These are phyloP conservation scores for Schizopygopsis malacanthus DNA, from an alignment of 2,797 vertebrate genomes.

Conservation along the genomic window DNA sequence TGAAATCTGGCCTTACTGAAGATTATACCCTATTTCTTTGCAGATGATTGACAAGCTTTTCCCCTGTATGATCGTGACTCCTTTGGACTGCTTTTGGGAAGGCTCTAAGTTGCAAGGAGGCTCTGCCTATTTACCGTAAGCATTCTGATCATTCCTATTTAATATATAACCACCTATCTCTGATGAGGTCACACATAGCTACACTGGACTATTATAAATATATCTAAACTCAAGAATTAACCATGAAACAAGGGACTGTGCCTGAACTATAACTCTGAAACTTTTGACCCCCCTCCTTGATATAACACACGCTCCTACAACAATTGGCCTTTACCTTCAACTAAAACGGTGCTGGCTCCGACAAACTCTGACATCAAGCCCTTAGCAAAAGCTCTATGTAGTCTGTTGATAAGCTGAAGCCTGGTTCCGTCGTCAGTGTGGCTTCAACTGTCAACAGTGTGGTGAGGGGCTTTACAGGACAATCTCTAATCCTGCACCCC, in stretches of 20 bases:
- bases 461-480: conserved; percentile 51
- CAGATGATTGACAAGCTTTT: conserved; percentile 99
- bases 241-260: not conserved
- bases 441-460: conserved; percentile 58
- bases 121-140: conserved; percentile 98
- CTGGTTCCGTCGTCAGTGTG: conserved; percentile 52
- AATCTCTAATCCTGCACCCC: conserved; percentile 43
- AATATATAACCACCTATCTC: not conserved
- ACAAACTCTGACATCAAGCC: conserved; percentile 55
- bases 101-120: conserved; percentile 97
- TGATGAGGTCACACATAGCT: not conserved
- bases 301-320: conserved; percentile 48
- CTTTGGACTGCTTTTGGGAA: conserved; percentile 99
- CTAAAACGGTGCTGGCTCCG: conserved; percentile 30
- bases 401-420: conserved; percentile 46
- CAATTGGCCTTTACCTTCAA: conserved; percentile 36
- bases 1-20: conserved; percentile 31
- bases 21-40: conserved; percentile 16
- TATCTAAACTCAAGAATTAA: conserved; percentile 9
- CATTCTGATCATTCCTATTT: conserved; percentile 50
- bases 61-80: conserved; percentile 97
- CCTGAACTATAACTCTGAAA: not conserved
- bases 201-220: not conserved
- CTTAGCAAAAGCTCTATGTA: conserved; percentile 52
- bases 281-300: conserved; percentile 9